Conservation (phyloP, 1,140 invertebrate species). For the Drosophila pectinifera region DNA sequence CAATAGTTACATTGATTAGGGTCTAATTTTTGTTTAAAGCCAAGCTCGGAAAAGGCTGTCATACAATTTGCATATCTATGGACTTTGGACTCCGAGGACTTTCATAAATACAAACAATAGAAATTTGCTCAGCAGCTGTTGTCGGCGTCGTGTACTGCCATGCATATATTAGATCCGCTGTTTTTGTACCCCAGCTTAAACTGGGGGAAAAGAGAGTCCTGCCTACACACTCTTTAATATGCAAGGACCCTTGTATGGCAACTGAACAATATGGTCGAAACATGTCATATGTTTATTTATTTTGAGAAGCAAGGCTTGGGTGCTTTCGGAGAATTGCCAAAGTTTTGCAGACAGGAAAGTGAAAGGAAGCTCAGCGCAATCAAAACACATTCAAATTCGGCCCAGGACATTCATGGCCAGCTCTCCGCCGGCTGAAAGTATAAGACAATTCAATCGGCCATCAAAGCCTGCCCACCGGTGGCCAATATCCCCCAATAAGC, state of each 20-base stretch:
- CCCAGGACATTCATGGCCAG: background rate
- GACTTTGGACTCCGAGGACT: conserved; percentile 12
- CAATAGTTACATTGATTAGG: conserved; percentile 65
- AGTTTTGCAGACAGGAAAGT: too few species aligned
- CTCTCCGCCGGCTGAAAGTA: background rate
- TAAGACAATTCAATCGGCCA: conserved; percentile 9
- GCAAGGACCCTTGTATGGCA: conserved; percentile 38
- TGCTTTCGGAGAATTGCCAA: background rate
- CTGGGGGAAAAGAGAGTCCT: conserved; percentile 14
- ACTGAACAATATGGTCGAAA: conserved; percentile 10
- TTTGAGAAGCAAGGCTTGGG: conserved; percentile 3
- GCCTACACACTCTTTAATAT: conserved; percentile 12
- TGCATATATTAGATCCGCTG: conserved; percentile 65
- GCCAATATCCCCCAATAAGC: conserved; percentile 8
- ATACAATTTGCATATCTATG: conserved; percentile 62
- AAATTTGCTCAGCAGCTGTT: conserved; percentile 56
- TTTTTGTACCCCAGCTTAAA: conserved; percentile 24
- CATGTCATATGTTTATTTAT: conserved; percentile 40
- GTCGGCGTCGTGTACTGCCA: conserved; percentile 37
- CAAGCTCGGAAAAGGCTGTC: conserved; percentile 26
- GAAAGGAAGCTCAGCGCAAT: conserved; percentile 7
- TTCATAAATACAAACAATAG: conserved; percentile 45
- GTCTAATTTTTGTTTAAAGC: conserved; percentile 55
- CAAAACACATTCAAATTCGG: conserved; percentile 26
- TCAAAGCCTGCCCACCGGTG: conserved; percentile 2